Conservation (phyloP, 1,140 invertebrate genomes). For the Kradibia gibbosae region DNA sequence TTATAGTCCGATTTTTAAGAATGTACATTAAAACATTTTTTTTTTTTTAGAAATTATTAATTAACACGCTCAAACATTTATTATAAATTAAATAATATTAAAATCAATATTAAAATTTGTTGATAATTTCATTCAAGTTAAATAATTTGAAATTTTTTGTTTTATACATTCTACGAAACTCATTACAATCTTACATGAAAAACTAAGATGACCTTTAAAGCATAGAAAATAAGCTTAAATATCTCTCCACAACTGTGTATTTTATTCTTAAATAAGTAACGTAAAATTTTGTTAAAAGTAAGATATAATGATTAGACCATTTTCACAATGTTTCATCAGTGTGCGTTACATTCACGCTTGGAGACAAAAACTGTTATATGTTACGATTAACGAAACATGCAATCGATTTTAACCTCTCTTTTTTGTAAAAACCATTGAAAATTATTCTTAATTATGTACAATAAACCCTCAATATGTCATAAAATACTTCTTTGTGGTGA, state of each 20-base stretch:
- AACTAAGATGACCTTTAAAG: not conserved
- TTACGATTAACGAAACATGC: conserved; percentile 22
- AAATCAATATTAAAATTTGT: no score
- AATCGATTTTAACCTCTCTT: conserved; percentile 29
- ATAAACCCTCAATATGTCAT: not conserved
- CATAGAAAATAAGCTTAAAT: not conserved
- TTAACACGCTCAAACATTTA: no score
- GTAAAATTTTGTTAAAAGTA: not conserved
- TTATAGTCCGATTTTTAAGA: no score
- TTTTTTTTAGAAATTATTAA: no score
- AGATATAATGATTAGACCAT: conserved; percentile 3
- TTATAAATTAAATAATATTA: no score
- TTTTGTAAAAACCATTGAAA: conserved; percentile 46
- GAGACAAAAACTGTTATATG: conserved; percentile 39
- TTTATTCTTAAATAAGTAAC: no score
- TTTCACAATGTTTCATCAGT: not conserved
- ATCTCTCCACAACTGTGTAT: no score
- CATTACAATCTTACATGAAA: not conserved
- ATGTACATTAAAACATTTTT: no score
- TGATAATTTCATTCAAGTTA: no score
- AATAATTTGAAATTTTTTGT: no score
- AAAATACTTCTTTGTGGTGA: conserved; percentile 7
- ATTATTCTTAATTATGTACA: conserved; percentile 47
- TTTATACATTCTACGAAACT: not conserved
- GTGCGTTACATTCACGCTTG: not conserved